phyloP scores from a whole-genome alignment of 2,797 vertebrate species.

The Dallia pectoralis region DNA sequence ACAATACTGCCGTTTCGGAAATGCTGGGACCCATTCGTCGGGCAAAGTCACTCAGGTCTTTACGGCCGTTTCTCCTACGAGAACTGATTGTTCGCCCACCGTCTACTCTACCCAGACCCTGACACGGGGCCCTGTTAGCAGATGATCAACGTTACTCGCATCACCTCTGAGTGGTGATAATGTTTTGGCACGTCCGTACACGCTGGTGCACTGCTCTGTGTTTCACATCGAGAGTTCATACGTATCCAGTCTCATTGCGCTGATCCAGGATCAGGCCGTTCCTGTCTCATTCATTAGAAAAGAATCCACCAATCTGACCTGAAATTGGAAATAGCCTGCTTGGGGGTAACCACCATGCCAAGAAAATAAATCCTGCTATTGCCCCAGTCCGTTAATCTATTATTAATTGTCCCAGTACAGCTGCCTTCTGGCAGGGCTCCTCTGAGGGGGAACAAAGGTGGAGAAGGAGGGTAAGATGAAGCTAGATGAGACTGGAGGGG shows the following conservation, averaged over 20 bases:
- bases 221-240: background rate
- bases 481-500: background rate
- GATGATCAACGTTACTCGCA: too few relatives aligned
- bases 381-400: conserved; percentile 47
- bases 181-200: too few relatives aligned
- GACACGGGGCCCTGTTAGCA: too few relatives aligned
- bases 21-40: too few relatives aligned
- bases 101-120: too few relatives aligned
- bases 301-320: background rate
- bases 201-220: background rate
- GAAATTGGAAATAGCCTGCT: background rate
- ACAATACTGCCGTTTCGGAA: too few relatives aligned
- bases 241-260: background rate
- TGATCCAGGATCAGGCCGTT: background rate
- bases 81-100: too few relatives aligned
- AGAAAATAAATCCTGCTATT: conserved; percentile 7
- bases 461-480: background rate
- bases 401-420: conserved; percentile 45
- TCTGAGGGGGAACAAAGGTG: background rate
- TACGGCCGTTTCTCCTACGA: too few relatives aligned
- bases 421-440: background rate
- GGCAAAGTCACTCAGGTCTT: too few relatives aligned
- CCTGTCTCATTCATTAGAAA: background rate
- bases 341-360: background rate
- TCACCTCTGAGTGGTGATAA: too few relatives aligned